Conservation (phyloP, 2,888 invertebrate genomes). For the Lapara coniferarum region DNA sequence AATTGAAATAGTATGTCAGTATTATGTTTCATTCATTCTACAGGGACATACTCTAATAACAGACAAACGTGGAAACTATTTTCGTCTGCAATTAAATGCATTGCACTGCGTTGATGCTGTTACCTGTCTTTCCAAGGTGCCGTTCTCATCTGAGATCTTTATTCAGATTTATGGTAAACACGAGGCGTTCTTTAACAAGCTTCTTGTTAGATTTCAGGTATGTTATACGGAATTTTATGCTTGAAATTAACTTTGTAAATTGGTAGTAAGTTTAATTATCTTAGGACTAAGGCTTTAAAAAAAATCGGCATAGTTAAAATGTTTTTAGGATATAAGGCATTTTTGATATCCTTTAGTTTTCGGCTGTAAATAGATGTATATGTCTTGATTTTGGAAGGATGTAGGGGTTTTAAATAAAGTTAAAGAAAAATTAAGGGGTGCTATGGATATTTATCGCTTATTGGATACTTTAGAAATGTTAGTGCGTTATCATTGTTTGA, state of each 20-base stretch:
- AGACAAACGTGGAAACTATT: slow-evolving; percentile 83
- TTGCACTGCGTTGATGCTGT: slow-evolving; percentile 82
- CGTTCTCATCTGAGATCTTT: slow-evolving; percentile 83
- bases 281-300: too few relatives aligned
- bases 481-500: too few relatives aligned
- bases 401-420: too few relatives aligned
- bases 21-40: background rate
- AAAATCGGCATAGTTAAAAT: too few relatives aligned
- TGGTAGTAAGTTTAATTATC: too few relatives aligned
- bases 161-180: slow-evolving; percentile 88
- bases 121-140: slow-evolving; percentile 83
- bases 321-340: too few relatives aligned
- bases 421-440: too few relatives aligned
- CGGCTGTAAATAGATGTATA: too few relatives aligned
- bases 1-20: background rate
- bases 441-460: too few relatives aligned
- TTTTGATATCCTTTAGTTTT: too few relatives aligned
- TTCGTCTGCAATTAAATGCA: slow-evolving; percentile 84
- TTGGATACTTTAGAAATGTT: too few relatives aligned
- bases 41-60: slow-evolving; percentile 85
- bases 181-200: slow-evolving; percentile 87
- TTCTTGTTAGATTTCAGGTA: slow-evolving; percentile 84
- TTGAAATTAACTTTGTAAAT: background rate
- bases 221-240: slow-evolving; percentile 29
- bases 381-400: too few relatives aligned